Evolutionary conservation across 2,888 invertebrate genomes (phyloP).

Genomic region (Tachystola acroxantha): DNA sequence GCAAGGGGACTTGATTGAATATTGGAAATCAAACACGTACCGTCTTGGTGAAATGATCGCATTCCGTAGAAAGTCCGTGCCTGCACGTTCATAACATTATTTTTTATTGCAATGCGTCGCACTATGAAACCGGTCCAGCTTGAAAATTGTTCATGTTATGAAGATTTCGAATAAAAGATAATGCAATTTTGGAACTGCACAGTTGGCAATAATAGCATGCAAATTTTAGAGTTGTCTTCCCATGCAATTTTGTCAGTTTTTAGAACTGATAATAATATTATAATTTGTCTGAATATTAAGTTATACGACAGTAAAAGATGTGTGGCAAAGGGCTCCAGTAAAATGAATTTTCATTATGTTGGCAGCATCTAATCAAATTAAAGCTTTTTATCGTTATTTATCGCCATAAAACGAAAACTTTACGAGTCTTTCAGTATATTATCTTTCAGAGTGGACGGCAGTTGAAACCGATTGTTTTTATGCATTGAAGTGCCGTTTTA

Average conservation of each 20-base stretch:
- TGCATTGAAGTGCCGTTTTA: constrained; percentile 61
- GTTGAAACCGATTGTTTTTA: constrained; percentile 27
- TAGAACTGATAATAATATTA: no score
- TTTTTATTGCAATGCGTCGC: constrained; percentile 11
- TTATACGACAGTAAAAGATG: no score
- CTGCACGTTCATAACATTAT: constrained; percentile 10
- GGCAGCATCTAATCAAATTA: no score
- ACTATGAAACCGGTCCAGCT: constrained; percentile 4
- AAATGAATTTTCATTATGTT: no score
- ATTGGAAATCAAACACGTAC: no score
- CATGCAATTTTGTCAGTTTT: not conserved
- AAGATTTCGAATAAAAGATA: constrained; percentile 4
- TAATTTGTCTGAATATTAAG: no score
- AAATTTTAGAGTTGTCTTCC: not conserved
- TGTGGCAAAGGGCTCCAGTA: no score
- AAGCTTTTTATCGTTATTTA: no score
- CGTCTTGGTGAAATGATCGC: not conserved
- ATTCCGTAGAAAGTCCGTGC: not conserved
- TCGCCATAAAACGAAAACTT: constrained; percentile 16
- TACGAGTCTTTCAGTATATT: constrained; percentile 32
- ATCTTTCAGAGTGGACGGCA: constrained; percentile 19
- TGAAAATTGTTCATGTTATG: constrained; percentile 3
- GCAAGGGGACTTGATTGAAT: no score
- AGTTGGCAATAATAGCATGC: not conserved
- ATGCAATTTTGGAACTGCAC: not conserved